Evolutionary conservation across 2,888 invertebrate genomes (phyloP).

Genomic region (Thysanoteuthis rhombus): DNA sequence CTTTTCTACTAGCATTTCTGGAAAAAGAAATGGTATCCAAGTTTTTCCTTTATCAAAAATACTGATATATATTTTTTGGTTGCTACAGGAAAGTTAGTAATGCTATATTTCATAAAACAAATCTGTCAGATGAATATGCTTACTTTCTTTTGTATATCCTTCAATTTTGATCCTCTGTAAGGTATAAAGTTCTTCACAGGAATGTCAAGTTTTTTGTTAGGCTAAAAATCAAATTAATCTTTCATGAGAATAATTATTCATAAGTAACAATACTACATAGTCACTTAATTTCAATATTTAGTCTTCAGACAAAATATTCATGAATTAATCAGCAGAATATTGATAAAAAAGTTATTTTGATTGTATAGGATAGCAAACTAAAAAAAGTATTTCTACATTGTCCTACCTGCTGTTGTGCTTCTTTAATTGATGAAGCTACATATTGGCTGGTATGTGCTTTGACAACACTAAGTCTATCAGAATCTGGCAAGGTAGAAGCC

Average conservation of each 20-base stretch:
- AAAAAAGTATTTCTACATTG: not conserved
- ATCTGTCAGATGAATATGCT: not conserved
- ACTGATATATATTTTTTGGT: no score
- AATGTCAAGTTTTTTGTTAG: not conserved
- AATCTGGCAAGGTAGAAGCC: not conserved
- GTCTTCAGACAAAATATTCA: not conserved
- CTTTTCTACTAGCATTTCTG: not conserved
- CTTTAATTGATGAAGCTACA: not conserved
- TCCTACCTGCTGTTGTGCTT: not conserved
- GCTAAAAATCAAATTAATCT: slow-evolving; percentile 24
- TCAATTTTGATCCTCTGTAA: slow-evolving; percentile 23
- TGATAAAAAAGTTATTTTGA: not conserved
- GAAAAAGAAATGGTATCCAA: not conserved
- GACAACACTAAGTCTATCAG: not conserved
- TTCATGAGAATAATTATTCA: not conserved
- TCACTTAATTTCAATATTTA: not conserved
- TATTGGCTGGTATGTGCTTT: not conserved
- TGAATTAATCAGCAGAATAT: not conserved
- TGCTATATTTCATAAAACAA: not conserved
- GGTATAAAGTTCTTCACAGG: slow-evolving; percentile 21
- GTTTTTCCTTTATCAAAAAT: no score
- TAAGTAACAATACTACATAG: not conserved
- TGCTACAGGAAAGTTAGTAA: no score
- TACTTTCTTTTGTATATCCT: slow-evolving; percentile 32
- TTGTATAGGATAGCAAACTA: not conserved